Evolutionary conservation across 1,140 invertebrate species (phyloP), one percentile per base, ranked within the genome.

Genomic region (Helicorthomorpha holstii): DNA sequence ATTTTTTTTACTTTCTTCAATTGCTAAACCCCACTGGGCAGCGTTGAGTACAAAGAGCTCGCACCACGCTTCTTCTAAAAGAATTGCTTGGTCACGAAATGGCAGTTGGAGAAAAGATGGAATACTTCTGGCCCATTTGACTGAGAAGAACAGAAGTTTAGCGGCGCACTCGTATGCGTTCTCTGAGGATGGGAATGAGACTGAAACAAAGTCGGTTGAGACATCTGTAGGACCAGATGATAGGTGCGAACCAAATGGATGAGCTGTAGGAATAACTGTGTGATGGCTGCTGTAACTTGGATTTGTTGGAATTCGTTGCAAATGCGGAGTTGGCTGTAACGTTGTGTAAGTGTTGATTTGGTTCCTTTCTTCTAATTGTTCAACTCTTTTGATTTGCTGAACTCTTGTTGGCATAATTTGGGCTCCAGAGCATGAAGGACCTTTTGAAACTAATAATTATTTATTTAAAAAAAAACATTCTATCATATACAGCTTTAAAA

Each of bases 31-130:
- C 77, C 81, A 84, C 61, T 89, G 84, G 0, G 84, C 81, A 2
- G 83, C 79, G 22, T 79, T 85, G 2, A 90, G 63, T 0, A 90
- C 73, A 61, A 89, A 90, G n/a, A 91, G 65, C 59, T 89, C 85
- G 54, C 76, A 78, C 86, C 87, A 91, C 22, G 80, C 77, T 57
- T 80, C 79, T 54, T 83, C 79, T 34, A 90, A 66, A 12, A 91
- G 69, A 42, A 76, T 70, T 1, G 74, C 74, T 61, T 87, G 82
- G 56, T 88, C 84, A 45, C 72, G 66, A 27, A 72, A 72, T 1
- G 78, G 75, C n/a, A 88, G 64, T 64, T 83, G 79, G 27, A 78
- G 60, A 61, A 85, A 86, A 0, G 81, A 79, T 0, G 81, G 77
- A 43, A 87, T 80, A 49, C 76, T 79, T 56, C 78, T 73, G 0